These are phyloP conservation scores for Vidua chalybeata DNA, from an alignment of 2,113 vertebrate species.

Conservation along the genomic window DNA sequence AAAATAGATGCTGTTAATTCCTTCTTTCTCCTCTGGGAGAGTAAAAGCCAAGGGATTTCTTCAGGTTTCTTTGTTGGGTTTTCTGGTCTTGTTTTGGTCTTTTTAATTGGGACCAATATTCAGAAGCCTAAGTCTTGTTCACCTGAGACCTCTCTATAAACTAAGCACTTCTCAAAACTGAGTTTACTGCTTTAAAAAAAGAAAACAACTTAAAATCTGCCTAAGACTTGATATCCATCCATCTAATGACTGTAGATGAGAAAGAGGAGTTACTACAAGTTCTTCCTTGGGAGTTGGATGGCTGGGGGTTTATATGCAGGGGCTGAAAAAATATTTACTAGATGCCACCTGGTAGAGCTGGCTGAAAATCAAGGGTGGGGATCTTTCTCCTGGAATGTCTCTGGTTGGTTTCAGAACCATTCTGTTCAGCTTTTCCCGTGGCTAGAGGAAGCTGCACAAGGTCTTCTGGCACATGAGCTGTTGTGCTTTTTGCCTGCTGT, in stretches of 20 bases:
- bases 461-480: not conserved
- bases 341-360: not conserved
- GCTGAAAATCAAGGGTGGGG: not conserved
- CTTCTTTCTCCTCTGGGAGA: not conserved
- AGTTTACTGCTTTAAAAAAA: not conserved
- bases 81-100: not conserved
- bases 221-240: not conserved
- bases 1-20: constrained; percentile 42
- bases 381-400: not conserved
- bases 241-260: not conserved
- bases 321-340: not conserved
- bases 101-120: not conserved
- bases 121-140: not conserved
- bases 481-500: not conserved
- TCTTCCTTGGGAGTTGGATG: not conserved
- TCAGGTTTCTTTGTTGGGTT: not conserved
- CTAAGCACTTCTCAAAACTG: not conserved
- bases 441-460: not conserved
- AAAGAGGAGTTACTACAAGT: not conserved
- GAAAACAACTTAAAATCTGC: not conserved
- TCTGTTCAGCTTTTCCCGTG: not conserved
- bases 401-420: not conserved
- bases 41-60: not conserved
- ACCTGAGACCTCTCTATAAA: not conserved
- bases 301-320: not conserved